phyloP scores from a whole-genome alignment of 1,140 invertebrate species.

The Pteromalus puparum region DNA sequence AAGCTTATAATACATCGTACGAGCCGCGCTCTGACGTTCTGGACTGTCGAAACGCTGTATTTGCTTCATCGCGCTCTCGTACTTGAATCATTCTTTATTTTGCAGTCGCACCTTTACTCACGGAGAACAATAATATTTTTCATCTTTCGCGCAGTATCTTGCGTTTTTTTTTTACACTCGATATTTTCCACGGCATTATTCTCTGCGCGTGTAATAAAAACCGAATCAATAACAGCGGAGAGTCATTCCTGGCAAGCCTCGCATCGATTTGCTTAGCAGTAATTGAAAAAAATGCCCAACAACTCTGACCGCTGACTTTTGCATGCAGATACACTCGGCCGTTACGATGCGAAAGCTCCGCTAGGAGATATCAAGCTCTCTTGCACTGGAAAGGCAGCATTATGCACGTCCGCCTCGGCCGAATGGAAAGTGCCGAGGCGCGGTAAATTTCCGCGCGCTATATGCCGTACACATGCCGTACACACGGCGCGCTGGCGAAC shows the following conservation, averaged over 20 bases:
- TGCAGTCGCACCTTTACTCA: not conserved
- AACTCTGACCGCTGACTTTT: not conserved
- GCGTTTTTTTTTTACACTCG: not conserved
- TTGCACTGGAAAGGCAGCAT: constrained; percentile 3
- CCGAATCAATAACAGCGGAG: not conserved
- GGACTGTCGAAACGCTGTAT: constrained; percentile 1
- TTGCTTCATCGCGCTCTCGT: not conserved
- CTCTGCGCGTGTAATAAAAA: not conserved
- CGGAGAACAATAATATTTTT: not conserved
- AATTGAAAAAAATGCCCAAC: not conserved
- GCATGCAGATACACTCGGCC: not conserved
- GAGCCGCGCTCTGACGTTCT: not conserved
- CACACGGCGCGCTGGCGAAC: not conserved
- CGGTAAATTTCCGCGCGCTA: constrained; percentile 43
- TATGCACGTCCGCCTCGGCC: not conserved
- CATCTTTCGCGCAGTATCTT: not conserved
- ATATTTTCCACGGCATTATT: not conserved
- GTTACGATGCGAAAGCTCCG: not conserved
- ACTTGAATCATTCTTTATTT: not conserved
- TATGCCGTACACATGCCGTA: not conserved
- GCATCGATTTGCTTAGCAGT: not conserved
- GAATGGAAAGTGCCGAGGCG: constrained; percentile 40
- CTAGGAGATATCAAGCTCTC: constrained; percentile 3
- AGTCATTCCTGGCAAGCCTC: not conserved
- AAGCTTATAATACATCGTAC: constrained; percentile 17